Conservation (phyloP, 2,888 invertebrate species). For the Cylloceria caligata region DNA sequence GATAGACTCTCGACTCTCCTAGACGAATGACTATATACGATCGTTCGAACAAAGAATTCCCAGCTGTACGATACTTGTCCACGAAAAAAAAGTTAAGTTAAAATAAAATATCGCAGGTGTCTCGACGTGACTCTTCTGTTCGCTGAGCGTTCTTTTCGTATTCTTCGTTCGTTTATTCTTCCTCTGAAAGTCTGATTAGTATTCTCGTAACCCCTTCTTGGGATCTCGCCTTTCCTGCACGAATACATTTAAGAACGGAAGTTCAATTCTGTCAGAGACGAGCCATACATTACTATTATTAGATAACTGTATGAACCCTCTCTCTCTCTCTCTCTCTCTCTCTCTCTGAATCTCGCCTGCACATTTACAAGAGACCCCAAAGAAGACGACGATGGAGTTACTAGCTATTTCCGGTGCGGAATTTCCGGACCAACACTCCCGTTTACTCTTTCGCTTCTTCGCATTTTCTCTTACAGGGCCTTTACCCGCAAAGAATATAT, state of each 20-base stretch:
- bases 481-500: not conserved
- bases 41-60: slow-evolving; percentile 26
- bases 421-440: slow-evolving; percentile 65
- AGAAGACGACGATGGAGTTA: slow-evolving; percentile 31
- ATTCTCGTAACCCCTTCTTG: slow-evolving; percentile 46
- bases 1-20: slow-evolving; percentile 38
- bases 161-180: slow-evolving; percentile 41
- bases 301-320: slow-evolving; percentile 27
- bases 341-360: not conserved
- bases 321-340: slow-evolving; percentile 1
- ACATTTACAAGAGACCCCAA: not conserved
- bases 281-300: slow-evolving; percentile 35
- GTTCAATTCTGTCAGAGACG: slow-evolving; percentile 38
- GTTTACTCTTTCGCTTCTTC: slow-evolving; percentile 12
- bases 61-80: slow-evolving; percentile 8
- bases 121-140: not conserved
- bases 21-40: slow-evolving; percentile 21
- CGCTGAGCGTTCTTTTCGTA: slow-evolving; percentile 14
- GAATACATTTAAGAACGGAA: slow-evolving; percentile 50
- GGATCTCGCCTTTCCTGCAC: slow-evolving; percentile 55
- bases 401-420: slow-evolving; percentile 71
- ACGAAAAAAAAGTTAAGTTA: not conserved
- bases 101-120: slow-evolving; percentile 23
- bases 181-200: slow-evolving; percentile 39
- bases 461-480: not conserved